Conservation (phyloP, 64 coral and sea anemone genomes). For the Porites lutea region DNA sequence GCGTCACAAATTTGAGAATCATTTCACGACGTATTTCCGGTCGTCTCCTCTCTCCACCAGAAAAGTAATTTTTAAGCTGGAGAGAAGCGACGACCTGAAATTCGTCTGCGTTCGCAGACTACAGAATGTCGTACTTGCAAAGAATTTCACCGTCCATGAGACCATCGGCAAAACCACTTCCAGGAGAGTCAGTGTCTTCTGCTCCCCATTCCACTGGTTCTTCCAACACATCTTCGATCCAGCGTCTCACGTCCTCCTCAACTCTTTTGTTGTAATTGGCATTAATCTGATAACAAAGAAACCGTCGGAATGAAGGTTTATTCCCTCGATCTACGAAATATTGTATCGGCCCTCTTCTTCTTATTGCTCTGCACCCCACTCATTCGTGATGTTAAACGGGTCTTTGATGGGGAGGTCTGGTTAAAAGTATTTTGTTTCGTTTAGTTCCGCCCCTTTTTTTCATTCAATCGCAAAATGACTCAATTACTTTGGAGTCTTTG, state of each 20-base stretch:
- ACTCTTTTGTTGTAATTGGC: slow-evolving; percentile 44
- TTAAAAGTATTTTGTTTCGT: too few relatives aligned
- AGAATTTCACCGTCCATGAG: slow-evolving; percentile 53
- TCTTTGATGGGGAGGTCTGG: too few relatives aligned
- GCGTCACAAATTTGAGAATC: too few relatives aligned
- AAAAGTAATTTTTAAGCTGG: background rate
- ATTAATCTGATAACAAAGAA: slow-evolving; percentile 4
- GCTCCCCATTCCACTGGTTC: slow-evolving; percentile 38
- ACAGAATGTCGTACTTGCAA: slow-evolving; percentile 52
- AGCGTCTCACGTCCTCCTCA: slow-evolving; percentile 55
- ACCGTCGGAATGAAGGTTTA: too few relatives aligned
- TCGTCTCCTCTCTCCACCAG: background rate
- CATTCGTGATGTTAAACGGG: too few relatives aligned
- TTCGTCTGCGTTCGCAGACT: background rate
- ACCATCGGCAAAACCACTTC: slow-evolving; percentile 49
- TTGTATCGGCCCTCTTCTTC: too few relatives aligned
- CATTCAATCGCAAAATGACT: too few relatives aligned
- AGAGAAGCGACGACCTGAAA: background rate
- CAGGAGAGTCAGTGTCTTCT: background rate
- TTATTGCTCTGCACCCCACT: too few relatives aligned
- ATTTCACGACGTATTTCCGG: too few relatives aligned
- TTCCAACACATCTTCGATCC: slow-evolving; percentile 68
- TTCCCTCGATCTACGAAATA: too few relatives aligned
- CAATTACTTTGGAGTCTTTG: too few relatives aligned
- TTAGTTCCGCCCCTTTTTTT: too few relatives aligned